phyloP scores from a whole-genome alignment of 2,797 vertebrate genomes.

The Eurystomus glaucurus region DNA sequence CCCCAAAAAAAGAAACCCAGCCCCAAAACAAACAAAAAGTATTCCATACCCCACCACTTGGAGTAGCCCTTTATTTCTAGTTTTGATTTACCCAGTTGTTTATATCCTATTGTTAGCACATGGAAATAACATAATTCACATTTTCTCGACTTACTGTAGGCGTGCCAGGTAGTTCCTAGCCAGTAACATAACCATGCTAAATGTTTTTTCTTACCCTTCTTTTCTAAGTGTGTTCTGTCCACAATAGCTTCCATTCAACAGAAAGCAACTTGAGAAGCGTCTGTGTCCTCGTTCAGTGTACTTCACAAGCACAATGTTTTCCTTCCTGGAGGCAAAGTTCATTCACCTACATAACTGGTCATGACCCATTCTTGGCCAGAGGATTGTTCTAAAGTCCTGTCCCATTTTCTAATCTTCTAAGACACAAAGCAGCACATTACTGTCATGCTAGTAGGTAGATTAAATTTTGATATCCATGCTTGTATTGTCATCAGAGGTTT shows the following conservation, averaged over 20 bases:
- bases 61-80: neutral
- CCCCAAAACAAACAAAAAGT: neutral
- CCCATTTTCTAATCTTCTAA: conserved; percentile 30
- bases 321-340: conserved; percentile 27
- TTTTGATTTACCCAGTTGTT: neutral
- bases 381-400: neutral
- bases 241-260: neutral
- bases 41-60: neutral
- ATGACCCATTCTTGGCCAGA: neutral
- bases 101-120: neutral
- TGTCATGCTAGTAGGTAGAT: conserved; percentile 49
- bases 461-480: conserved; percentile 71
- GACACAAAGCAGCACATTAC: conserved; percentile 14
- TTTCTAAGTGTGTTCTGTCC: neutral
- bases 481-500: conserved; percentile 56
- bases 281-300: neutral
- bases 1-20: neutral
- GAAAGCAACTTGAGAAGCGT: conserved; percentile 17
- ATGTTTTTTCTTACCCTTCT: neutral
- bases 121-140: neutral
- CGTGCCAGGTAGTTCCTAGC: neutral
- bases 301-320: conserved; percentile 21
- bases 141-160: neutral
- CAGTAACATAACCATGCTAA: neutral
- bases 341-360: conserved; percentile 57